Evolutionary conservation across 2,888 invertebrate species (phyloP), one percentile per base, ranked within the genome.

Genomic region (Amiota communis): DNA sequence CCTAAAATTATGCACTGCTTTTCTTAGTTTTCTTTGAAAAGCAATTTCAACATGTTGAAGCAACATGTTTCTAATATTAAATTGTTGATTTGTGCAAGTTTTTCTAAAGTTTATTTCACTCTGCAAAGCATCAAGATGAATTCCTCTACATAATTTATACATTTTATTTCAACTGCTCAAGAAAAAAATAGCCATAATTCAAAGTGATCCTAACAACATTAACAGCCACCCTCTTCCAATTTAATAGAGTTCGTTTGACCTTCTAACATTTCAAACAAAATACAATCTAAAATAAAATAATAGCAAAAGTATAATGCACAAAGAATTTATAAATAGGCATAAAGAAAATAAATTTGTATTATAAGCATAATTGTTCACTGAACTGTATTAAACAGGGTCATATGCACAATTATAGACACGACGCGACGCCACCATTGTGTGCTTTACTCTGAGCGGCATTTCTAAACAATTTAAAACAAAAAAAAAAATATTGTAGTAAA

Each of bases 361-460:
- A 23, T 36, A 36, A 36, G 76, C 74, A 80, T 74, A 83, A 81
- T 85, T 82, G 85, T 77, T 76, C 82, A 78, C 74, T 80, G 82
- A 82, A 82, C 85, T 82, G 85, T 85, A 80, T 79, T 85, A 82
- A 82, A 81, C 81, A 81, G 85, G 82, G 82, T 83, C 82, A 85
- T 84, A 81, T 82, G 85, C 85, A 75, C 82, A 83, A 84, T 82
- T 84, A 84, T 80, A 82, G 74, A 79, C n/a, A n/a, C n/a, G n/a
- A n/a, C n/a, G n/a, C n/a, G n/a, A n/a, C 48, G 20, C 49, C 36
- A 36, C 36, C 70, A 49, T 70, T 15, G 70, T 57, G 47, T 47
- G 53, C 12, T 59, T 20, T 17, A 36, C 6, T 36, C 4, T 36
- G 36, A 36, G 36, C 36, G 36, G 36, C 36, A 36, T 36, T 36